Conservation (phyloP, 2,113 vertebrate species). For the Zosterops lateralis region DNA sequence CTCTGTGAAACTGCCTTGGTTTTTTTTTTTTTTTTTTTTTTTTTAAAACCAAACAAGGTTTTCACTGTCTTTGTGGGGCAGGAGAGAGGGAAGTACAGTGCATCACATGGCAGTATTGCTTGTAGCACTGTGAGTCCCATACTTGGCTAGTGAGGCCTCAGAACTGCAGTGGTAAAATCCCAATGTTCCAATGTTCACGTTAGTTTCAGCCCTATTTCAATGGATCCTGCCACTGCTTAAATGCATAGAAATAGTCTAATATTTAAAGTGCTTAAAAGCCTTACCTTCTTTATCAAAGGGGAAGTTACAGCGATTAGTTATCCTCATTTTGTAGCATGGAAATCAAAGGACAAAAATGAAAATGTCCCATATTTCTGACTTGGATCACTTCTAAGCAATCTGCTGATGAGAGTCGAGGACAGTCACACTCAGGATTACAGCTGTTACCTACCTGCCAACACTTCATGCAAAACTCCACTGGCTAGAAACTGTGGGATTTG, state of each 20-base stretch:
- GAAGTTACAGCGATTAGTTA: not conserved
- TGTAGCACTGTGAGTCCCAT: not conserved
- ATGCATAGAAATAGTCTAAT: not conserved
- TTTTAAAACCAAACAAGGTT: not conserved
- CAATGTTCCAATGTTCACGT: not conserved
- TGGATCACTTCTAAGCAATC: not conserved
- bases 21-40: not conserved
- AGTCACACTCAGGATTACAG: not conserved
- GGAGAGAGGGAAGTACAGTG: not conserved
- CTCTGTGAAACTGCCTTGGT: not conserved
- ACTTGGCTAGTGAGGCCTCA: not conserved
- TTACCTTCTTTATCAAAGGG: not conserved
- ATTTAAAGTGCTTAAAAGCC: not conserved
- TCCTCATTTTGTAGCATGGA: not conserved
- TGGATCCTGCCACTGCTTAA: not conserved
- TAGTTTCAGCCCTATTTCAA: not conserved
- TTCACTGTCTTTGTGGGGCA: not conserved
- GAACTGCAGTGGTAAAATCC: not conserved
- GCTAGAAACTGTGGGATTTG: not conserved
- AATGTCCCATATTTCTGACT: not conserved
- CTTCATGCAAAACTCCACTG: not conserved
- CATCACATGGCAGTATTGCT: fast-evolving
- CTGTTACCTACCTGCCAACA: not conserved
- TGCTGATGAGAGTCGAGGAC: not conserved
- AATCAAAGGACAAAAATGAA: not conserved